Base-by-base conservation (phyloP, 2,888 invertebrate genomes). In the Furcula furcula region DNA sequence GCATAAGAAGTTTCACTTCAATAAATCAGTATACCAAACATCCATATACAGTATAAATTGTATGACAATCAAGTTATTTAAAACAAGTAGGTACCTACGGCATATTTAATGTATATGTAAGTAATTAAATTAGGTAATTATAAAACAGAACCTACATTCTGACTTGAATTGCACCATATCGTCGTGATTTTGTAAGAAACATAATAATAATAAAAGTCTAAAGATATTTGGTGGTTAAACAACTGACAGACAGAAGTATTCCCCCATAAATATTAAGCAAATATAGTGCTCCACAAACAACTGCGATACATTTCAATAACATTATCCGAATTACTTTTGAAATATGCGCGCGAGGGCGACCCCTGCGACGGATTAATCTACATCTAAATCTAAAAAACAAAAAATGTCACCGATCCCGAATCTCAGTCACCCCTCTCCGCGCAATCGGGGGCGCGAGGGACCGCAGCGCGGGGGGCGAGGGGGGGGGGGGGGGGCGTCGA, bases 361-460 rank as follows among this genome's bases (percentile, higher is more conserved):
- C 33, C 36, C 28, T 27, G 23, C 13, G 6, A 22, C 26, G 29
- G 9, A 14, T 20, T 45, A 40, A 52, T 45, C 48, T 43, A 42
- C 31, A 40, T 43, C 18, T 27, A 43, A 45, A 50, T 46, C 36
- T 34, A 36, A 45, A 47, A 37, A 46, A 47, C 53, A 50, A 50
- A 50, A 34, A 46, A 23, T 30, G 46, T 45, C 44, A 29, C 31
- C 34, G 29, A 36, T 31, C 40, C 39, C 29, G 34, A 49, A 49
- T 37, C 55, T 48, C 46, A 29, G 34, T 16, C 9, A 10, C 9
- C 16, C 27, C 16, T 35, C 14, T 38, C 30, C 32, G 6, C 34
- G 33, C 25, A 22, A 22, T 27, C 21, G 25, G 13, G 35, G 32
- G 32, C 9, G 14, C 2, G 27, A 10, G 12, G 9, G 18, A 23